Conservation (phyloP, 2,113 vertebrate genomes). For the Trichomycterus rosablanca region DNA sequence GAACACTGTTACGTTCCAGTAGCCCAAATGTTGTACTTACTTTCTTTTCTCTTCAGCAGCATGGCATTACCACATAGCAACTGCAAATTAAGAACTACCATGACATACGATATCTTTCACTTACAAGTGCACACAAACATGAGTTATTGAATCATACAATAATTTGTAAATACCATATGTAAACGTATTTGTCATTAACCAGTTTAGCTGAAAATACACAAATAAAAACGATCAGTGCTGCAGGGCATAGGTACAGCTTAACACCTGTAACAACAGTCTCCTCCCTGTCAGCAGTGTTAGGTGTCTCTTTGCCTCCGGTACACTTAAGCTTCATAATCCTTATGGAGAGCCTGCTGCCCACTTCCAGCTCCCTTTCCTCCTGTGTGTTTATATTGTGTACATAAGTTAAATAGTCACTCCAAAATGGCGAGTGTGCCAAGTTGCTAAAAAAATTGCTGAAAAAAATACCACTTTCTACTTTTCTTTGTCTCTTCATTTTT, state of each 20-base stretch:
- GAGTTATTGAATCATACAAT: no score
- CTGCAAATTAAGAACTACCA: no score
- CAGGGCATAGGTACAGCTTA: background rate
- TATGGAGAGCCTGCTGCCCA: conserved; percentile 50
- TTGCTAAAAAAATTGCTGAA: background rate
- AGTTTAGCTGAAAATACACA: background rate
- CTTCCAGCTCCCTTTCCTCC: conserved; percentile 55
- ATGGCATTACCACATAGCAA: no score
- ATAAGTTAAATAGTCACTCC: conserved; percentile 52
- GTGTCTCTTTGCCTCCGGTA: conserved; percentile 65
- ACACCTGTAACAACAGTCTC: conserved; percentile 37
- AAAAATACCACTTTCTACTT: background rate
- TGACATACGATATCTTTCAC: no score
- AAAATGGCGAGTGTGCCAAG: background rate
- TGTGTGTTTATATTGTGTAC: conserved; percentile 54
- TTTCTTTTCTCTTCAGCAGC: no score
- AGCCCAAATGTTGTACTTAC: no score
- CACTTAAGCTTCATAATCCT: conserved; percentile 73
- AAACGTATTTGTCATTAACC: no score
- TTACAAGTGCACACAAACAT: no score
- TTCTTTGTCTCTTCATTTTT: background rate
- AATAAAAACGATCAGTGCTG: background rate
- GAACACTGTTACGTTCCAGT: no score
- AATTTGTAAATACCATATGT: no score
- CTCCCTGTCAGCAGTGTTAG: conserved; percentile 58